Base-by-base conservation (phyloP, 2,113 vertebrate genomes). In the Chaenogobius annularis region DNA sequence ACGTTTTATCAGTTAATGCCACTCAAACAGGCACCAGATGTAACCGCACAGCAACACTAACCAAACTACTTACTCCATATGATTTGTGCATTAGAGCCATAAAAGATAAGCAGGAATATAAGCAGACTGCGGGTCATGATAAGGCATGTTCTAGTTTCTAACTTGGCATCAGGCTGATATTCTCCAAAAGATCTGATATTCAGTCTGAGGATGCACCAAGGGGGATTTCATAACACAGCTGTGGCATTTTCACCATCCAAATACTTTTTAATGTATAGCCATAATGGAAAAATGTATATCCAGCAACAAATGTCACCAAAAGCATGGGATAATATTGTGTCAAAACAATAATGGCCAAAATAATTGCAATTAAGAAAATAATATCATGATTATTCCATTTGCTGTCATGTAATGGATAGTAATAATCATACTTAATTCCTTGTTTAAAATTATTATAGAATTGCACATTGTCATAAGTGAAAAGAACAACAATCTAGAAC, bases 151-250 rank as follows among this genome's bases (percentile, higher is more conserved):
- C 46, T 47, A 47, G 46, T 47, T 14, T 47, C 7, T 50, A 17
- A 17, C 15, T 48, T 17, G 12, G 46, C 46, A 48, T 48, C 14
- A 15, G 15, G n/a, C n/a, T n/a, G 26, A 31, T 31, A 31, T 31
- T 31, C 26, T 31, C 2, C 26, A 31, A 31, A 2, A 31, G 1
- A 31, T 40, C 5, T 17, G 47, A 19, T 17, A 19, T 17, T 40
- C 7, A 40, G 37, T 40, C 8, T 40, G 37, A 69, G 19, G 71
- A 44, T 15, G 72, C 44, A 13, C 77, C 75, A 69, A 26, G 74
- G 84, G 3, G 17, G 68, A 64, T 63, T 74, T 75, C 73, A 77
- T 62, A 81, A 79, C 70, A 84, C 80, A 87, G 76, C 83, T 80
- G 86, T 40, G 75, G 71, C 40, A 52, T 79, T 69, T 62, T 77